phyloP scores from a whole-genome alignment of 1,140 invertebrate genomes.

The Vollenhovia emeryi region DNA sequence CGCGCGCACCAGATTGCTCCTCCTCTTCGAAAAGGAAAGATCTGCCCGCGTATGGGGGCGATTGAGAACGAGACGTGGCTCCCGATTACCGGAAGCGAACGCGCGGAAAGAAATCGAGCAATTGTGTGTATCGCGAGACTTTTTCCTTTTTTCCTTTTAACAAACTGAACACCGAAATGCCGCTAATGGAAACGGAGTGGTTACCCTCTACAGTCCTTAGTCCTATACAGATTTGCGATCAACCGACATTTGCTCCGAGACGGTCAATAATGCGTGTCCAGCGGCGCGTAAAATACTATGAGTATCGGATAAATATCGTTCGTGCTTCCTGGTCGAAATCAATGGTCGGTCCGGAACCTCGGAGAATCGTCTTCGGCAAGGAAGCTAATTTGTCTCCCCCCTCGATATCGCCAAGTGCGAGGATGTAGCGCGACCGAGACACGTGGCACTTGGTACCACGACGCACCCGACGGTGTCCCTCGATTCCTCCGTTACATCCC shows the following conservation, averaged over 20 bases:
- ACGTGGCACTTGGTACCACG: conserved; percentile 18
- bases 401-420: conserved; percentile 29
- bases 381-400: conserved; percentile 55
- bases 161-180: conserved; percentile 23
- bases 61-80: not conserved
- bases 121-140: conserved; percentile 8
- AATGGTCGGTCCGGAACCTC: conserved; percentile 57
- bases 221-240: conserved; percentile 30
- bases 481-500: conserved; percentile 22
- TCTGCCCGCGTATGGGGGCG: not conserved
- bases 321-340: conserved; percentile 76
- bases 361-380: conserved; percentile 68
- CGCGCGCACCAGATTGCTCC: not conserved
- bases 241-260: conserved; percentile 22
- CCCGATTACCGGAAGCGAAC: not conserved
- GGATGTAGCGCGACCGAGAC: conserved; percentile 30
- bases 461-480: not conserved
- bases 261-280: conserved; percentile 65
- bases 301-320: conserved; percentile 75
- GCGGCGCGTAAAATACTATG: conserved; percentile 75
- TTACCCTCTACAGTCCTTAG: not conserved
- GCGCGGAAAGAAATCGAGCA: not conserved
- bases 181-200: not conserved
- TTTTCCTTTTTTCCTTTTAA: not conserved
- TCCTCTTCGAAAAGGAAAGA: not conserved